phyloP scores from a whole-genome alignment of 1,140 invertebrate genomes.

The Octopus sinensis region DNA sequence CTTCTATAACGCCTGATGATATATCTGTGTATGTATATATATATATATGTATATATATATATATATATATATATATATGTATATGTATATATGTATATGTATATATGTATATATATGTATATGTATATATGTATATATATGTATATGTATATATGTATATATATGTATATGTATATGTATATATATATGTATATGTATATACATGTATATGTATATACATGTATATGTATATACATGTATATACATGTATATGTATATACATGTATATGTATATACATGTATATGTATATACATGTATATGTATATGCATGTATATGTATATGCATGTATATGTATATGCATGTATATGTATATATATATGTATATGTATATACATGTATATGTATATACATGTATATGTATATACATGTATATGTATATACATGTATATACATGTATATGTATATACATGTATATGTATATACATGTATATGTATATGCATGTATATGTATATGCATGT shows the following conservation, averaged over 20 bases:
- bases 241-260: background rate
- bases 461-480: too few relatives aligned
- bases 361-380: background rate
- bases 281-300: slow-evolving; percentile 8
- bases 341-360: background rate
- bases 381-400: background rate
- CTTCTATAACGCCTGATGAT: too few relatives aligned
- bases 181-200: background rate
- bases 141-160: too few relatives aligned
- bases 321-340: background rate
- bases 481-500: too few relatives aligned
- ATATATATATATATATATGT: too few relatives aligned
- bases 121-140: too few relatives aligned
- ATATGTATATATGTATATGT: too few relatives aligned
- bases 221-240: background rate
- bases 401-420: background rate
- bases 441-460: too few relatives aligned
- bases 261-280: background rate
- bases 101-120: too few relatives aligned
- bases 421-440: too few relatives aligned
- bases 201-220: background rate
- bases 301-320: background rate
- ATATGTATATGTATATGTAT: too few relatives aligned
- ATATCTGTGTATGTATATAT: too few relatives aligned
- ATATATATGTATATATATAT: background rate